Percentiles rank a stretch among this genome's conserved stretches.
Evolutionary conservation across 2,888 invertebrate species (phyloP).

Genomic region (Drosophila paracracens): DNA sequence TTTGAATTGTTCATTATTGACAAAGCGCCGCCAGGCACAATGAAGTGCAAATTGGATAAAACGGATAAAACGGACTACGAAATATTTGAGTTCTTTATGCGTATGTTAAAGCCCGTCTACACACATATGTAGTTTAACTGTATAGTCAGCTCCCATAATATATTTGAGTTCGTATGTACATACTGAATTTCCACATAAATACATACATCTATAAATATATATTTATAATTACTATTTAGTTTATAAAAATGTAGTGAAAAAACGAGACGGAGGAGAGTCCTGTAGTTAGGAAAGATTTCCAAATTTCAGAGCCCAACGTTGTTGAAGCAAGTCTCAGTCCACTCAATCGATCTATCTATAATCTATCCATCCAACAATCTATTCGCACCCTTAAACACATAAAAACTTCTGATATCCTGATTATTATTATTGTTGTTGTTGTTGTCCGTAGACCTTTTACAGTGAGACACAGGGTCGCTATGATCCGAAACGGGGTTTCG

Average conservation of each 20-base stretch:
- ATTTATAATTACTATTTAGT: conserved; percentile 5
- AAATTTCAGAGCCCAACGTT: neutral
- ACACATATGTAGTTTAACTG: conserved; percentile 8
- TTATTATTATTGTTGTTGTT: conserved; percentile 12
- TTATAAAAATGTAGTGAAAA: neutral
- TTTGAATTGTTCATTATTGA: conserved; percentile 64
- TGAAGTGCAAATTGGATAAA: conserved; percentile 49
- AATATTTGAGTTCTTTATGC: conserved; percentile 1
- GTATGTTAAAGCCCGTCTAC: conserved; percentile 32
- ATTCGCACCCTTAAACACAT: neutral
- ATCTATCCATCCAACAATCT: conserved; percentile 5
- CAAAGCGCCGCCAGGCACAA: conserved; percentile 48
- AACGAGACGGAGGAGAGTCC: neutral
- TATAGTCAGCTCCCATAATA: neutral
- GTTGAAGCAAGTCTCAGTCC: conserved; percentile 7
- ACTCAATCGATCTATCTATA: neutral
- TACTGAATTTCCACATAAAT: conserved; percentile 30
- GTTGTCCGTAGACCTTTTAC: conserved; percentile 74
- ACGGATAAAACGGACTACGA: neutral
- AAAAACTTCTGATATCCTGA: neutral
- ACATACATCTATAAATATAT: conserved; percentile 11
- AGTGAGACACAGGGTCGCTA: conserved; percentile 80
- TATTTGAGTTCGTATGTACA: conserved; percentile 38
- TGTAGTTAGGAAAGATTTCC: too few species aligned
- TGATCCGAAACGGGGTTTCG: conserved; percentile 83